phyloP scores from a whole-genome alignment of 2,888 invertebrate species.

The Troilus luridus region DNA sequence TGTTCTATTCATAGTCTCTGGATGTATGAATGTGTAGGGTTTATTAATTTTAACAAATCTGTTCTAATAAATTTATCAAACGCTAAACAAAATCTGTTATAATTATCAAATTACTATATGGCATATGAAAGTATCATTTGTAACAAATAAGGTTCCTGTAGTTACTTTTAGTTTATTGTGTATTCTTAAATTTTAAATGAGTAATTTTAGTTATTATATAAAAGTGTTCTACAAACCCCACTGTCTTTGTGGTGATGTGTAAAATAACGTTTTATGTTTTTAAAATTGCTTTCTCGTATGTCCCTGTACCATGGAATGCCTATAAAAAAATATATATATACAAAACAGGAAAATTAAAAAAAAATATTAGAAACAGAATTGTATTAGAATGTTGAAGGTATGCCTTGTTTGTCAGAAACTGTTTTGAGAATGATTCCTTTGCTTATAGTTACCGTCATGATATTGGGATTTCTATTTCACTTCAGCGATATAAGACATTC shows the following conservation, averaged over 20 bases:
- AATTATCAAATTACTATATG: background rate
- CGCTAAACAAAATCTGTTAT: background rate
- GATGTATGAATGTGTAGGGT: constrained; percentile 22
- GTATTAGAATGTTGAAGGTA: constrained; percentile 37
- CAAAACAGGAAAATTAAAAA: background rate
- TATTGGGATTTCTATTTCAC: constrained; percentile 30
- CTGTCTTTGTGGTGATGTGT: constrained; percentile 29
- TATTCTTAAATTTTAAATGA: constrained; percentile 36
- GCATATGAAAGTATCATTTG: constrained; percentile 17
- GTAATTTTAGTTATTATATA: constrained; percentile 45
- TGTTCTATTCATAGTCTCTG: background rate
- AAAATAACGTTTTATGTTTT: constrained; percentile 48
- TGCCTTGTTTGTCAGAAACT: constrained; percentile 43
- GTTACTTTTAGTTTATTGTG: constrained; percentile 47
- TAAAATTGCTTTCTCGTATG: constrained; percentile 34
- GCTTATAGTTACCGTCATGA: constrained; percentile 56
- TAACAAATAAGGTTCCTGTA: constrained; percentile 41
- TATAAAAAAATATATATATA: background rate
- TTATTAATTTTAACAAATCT: background rate
- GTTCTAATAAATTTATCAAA: constrained; percentile 27
- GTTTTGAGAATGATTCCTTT: constrained; percentile 43
- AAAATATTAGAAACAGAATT: background rate
- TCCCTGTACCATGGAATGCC: constrained; percentile 38
- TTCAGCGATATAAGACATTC: constrained; percentile 54
- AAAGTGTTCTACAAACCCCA: constrained; percentile 42